Conservation (phyloP, 2,888 invertebrate genomes). For the Lasioglossum pauxillum region DNA sequence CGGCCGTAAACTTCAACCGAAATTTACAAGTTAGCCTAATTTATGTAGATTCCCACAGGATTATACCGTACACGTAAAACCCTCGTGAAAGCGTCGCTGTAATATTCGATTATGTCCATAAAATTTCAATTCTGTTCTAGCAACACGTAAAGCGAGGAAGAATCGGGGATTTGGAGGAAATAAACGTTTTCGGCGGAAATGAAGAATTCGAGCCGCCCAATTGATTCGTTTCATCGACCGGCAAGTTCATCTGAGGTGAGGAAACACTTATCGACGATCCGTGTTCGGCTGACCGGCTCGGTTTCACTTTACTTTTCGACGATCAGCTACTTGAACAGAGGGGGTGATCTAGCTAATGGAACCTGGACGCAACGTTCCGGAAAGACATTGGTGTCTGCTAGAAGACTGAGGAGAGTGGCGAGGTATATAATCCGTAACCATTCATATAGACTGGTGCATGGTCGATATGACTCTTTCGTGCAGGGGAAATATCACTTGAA, state of each 20-base stretch:
- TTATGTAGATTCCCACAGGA: neutral
- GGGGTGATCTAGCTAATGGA: constrained; percentile 67
- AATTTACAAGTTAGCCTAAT: neutral
- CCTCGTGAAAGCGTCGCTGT: neutral
- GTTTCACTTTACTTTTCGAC: constrained; percentile 45
- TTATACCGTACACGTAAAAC: neutral
- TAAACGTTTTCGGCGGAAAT: neutral
- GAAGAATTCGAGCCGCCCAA: neutral
- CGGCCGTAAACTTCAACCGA: neutral
- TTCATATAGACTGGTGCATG: neutral
- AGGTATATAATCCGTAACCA: neutral
- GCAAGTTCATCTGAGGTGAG: neutral
- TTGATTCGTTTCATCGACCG: neutral
- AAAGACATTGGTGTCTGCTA: constrained; percentile 12
- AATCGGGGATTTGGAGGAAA: neutral
- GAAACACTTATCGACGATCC: constrained; percentile 4
- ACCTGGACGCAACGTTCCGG: constrained; percentile 23
- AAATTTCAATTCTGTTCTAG: neutral
- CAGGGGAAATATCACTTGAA: neutral
- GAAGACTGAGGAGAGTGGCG: neutral
- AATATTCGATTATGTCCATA: neutral
- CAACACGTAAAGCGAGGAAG: neutral
- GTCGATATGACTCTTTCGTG: neutral
- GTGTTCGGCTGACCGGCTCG: constrained; percentile 15
- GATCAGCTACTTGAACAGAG: constrained; percentile 26